These are phyloP conservation scores for Labeo calbasu DNA, from an alignment of 2,797 vertebrate species.

Conservation along the genomic window DNA sequence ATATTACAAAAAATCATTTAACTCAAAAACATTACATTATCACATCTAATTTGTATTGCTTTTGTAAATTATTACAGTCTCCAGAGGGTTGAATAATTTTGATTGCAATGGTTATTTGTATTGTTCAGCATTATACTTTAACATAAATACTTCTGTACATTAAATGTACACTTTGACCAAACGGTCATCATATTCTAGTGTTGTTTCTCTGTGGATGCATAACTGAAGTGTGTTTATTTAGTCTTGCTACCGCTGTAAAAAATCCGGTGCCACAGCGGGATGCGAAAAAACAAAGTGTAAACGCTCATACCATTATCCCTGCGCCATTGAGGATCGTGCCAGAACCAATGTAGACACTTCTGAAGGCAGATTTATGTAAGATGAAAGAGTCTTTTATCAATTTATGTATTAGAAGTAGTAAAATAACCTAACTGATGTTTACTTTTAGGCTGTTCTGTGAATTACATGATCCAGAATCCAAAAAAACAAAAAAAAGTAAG, in stretches of 20 bases:
- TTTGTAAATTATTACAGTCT: too few species aligned
- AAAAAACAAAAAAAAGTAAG: slow-evolving; percentile 54
- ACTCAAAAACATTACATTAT: neutral
- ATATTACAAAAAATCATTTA: neutral
- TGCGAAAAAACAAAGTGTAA: slow-evolving; percentile 72
- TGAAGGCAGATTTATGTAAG: slow-evolving; percentile 56
- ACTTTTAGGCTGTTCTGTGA: slow-evolving; percentile 68
- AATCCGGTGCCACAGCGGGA: slow-evolving; percentile 74
- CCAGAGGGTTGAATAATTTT: neutral
- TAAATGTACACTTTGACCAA: neutral
- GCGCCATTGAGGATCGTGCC: slow-evolving; percentile 63
- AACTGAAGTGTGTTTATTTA: slow-evolving; percentile 46
- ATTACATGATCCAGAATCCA: neutral
- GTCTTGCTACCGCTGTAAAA: slow-evolving; percentile 66
- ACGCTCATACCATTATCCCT: slow-evolving; percentile 78
- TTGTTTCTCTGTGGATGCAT: neutral
- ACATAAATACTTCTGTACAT: neutral
- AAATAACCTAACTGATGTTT: neutral
- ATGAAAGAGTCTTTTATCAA: neutral
- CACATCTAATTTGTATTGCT: neutral
- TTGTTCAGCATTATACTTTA: neutral
- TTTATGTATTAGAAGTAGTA: neutral
- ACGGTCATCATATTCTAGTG: neutral
- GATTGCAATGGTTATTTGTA: neutral
- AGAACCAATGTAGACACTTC: slow-evolving; percentile 53